Base-by-base conservation (phyloP, 2,113 vertebrate genomes). In the Prietella phreatophila region DNA sequence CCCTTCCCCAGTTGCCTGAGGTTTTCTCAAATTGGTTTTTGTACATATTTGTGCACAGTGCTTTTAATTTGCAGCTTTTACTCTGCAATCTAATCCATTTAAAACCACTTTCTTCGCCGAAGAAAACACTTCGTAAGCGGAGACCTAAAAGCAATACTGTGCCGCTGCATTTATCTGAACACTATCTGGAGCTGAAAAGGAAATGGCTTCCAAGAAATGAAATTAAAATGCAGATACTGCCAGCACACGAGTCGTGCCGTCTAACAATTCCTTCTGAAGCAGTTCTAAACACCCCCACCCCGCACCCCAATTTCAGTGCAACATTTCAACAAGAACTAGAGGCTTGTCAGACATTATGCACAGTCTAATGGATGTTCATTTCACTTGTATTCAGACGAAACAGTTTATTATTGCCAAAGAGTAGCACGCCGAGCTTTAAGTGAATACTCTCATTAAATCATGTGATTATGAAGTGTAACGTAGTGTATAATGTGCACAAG, bases 391-490 rank as follows among this genome's bases (percentile, higher is more conserved):
- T 7, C 39, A 15, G 20, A 63, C 60, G 58, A 83, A 82, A 61
- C 22, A 27, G 39, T 60, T 55, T 82, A 39, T 27, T 82, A n/a
- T 25, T 61, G 71, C 50, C 19, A 63, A 61, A 42, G 39, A 50
- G 36, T 27, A 25, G 36, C 8, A 5, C 17, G 69, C 6, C 22
- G 56, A 4, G 10, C 69, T 82, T 17, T 15, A 13, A 69, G 56
- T 47, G 10, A 25, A n/a, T 65, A 2, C 36, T 63, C 36, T 67
- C 11, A 60, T 86, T 83, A 27, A 53, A 58, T 27, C 60, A 79
- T 61, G 36, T 36, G 39, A 73, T 47, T 79, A 85, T 83, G 53
- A 39, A 58, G 63, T 56, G 85, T 79, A 87, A 89, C 60, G 75
- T 55, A 55, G 33, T 75, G 88, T 75, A 83, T 71, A 63, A 85